Evolutionary conservation across 2,888 invertebrate species (phyloP), one percentile per base, ranked within the genome.

Genomic region (Phytoseiulus persimilis): DNA sequence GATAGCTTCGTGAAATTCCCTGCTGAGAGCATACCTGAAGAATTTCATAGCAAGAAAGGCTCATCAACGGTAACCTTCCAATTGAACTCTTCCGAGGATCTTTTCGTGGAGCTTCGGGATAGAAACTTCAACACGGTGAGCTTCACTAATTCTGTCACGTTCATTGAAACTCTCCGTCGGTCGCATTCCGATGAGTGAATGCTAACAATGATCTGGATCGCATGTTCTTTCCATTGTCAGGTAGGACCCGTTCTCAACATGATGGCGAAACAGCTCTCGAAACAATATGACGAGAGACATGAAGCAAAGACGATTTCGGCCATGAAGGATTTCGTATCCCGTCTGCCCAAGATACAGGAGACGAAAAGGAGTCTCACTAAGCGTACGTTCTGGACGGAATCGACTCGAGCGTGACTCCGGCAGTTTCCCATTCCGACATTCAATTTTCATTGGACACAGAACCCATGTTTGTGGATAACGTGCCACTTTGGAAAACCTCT

Each of bases 71-170:
- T 65, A 6, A 65, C 1, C 65, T 65, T 65, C 65, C 65, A 65
- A 65, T 94, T 98, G 89, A 97, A 97, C 94, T 98, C 98, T 0
- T 94, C 95, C 28, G 98, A 98, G 92, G 96, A 96, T 92, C 93
- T 98, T 23, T 98, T 95, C 93, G 95, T 95, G 0, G 98, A 98
- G 92, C 94, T 99, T 33, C 94, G 98, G 83, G 98, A 98, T 92
- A 96, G 96, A 92, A 97, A 96, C 93, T 98, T 98, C 92, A 96
- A 96, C 92, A 96, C 96, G 91, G 96, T 98, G 97, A 97, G 5
- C 28, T 46, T 46, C 9, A 46, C 46, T 46, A 6, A 14, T 14
- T 46, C 46, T 46, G n/a, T n/a, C n/a, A n/a, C n/a, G n/a, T n/a
- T n/a, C n/a, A n/a, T n/a, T n/a, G n/a, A n/a, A n/a, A n/a, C n/a